These are phyloP conservation scores for Idaea straminata DNA, from an alignment of 2,888 invertebrate species.

Conservation along the genomic window DNA sequence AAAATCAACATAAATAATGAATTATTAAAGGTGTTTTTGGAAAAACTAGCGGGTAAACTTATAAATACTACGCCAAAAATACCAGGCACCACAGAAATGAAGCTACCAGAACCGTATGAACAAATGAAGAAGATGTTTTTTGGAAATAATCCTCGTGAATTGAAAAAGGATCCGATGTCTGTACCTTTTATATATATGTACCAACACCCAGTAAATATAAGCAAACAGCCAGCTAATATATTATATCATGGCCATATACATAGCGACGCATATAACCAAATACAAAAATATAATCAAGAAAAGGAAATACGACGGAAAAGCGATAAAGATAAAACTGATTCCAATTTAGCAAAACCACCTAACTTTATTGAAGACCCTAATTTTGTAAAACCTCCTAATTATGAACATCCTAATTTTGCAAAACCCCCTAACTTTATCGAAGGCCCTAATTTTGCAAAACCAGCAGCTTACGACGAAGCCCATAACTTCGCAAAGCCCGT, in stretches of 20 bases:
- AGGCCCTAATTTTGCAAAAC: not conserved
- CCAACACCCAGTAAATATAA: constrained; percentile 33
- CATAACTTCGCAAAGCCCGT: not conserved
- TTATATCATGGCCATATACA: constrained; percentile 51
- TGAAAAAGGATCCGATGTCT: constrained; percentile 30
- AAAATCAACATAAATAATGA: constrained; percentile 62
- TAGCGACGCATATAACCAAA: constrained; percentile 27
- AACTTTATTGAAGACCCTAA: not conserved
- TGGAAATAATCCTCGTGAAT: constrained; percentile 10
- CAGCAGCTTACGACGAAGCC: not conserved
- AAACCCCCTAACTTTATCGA: not conserved
- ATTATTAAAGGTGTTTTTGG: constrained; percentile 49
- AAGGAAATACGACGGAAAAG: not conserved
- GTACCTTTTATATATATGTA: constrained; percentile 51
- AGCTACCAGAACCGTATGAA: constrained; percentile 10
- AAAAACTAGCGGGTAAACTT: constrained; percentile 45
- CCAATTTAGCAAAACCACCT: not conserved
- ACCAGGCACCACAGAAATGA: constrained; percentile 7
- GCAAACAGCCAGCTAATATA: constrained; percentile 35
- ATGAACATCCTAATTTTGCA: not conserved
- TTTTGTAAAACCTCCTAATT: not conserved
- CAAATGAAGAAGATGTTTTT: constrained; percentile 19
- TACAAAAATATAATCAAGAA: not conserved
- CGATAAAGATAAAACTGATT: not conserved
- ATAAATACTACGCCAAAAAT: constrained; percentile 9